Conservation (phyloP, 2,797 vertebrate genomes). For the Paedocypris micromegethes region DNA sequence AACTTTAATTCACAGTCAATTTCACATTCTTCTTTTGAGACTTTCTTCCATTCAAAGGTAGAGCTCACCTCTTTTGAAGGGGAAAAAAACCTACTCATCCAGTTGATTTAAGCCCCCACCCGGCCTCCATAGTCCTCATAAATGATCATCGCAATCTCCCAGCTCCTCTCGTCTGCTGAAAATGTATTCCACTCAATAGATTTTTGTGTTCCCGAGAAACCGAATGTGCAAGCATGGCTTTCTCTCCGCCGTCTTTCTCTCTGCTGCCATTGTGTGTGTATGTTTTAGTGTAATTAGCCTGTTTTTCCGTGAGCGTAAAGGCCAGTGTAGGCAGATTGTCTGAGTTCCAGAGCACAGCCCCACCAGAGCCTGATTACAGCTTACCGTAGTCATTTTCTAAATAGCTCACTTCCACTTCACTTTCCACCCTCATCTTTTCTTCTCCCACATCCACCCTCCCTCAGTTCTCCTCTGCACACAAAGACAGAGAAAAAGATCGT, state of each 20-base stretch:
- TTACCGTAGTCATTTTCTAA: slow-evolving; percentile 31
- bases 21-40: slow-evolving; percentile 50
- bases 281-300: slow-evolving; percentile 48
- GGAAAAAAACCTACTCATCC: slow-evolving; percentile 26
- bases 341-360: slow-evolving; percentile 30
- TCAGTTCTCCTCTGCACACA: slow-evolving; percentile 53
- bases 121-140: slow-evolving; percentile 48
- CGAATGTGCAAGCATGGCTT: slow-evolving; percentile 62
- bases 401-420: slow-evolving; percentile 26
- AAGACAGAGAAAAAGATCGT: slow-evolving; percentile 17
- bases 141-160: slow-evolving; percentile 53
- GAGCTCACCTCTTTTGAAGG: slow-evolving; percentile 52
- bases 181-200: slow-evolving; percentile 63
- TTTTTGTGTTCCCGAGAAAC: slow-evolving; percentile 64
- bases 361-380: slow-evolving; percentile 43
- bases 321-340: slow-evolving; percentile 28
- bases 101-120: slow-evolving; percentile 40
- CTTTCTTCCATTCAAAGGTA: slow-evolving; percentile 60
- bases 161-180: slow-evolving; percentile 40
- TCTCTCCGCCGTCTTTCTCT: slow-evolving; percentile 53
- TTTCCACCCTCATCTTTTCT: slow-evolving; percentile 29
- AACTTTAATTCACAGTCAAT: slow-evolving; percentile 55
- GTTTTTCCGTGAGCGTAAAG: slow-evolving; percentile 36
- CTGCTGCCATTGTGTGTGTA: slow-evolving; percentile 34
- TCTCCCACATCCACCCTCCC: slow-evolving; percentile 25